Percentiles rank a stretch among this genome's conserved stretches.
phyloP scores from a whole-genome alignment of 1,140 invertebrate species.

The Frieseomelitta varia region DNA sequence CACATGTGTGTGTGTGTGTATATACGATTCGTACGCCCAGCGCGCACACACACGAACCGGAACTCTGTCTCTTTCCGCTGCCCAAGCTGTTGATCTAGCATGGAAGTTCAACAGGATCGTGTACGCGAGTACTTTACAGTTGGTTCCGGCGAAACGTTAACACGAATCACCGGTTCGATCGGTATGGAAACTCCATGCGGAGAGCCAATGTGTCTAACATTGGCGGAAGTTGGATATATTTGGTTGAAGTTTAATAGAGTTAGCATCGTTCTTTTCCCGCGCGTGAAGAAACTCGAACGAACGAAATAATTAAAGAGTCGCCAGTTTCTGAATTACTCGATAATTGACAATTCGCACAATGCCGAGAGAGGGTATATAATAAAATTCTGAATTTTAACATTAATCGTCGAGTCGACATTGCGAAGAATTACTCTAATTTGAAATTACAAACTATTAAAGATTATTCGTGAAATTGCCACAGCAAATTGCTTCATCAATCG shows the following conservation, averaged over 20 bases:
- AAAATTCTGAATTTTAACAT: too few relatives aligned
- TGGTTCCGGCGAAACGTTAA: conserved; percentile 39
- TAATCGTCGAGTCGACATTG: too few relatives aligned
- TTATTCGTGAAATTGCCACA: too few relatives aligned
- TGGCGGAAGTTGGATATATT: neutral
- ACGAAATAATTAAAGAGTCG: too few relatives aligned
- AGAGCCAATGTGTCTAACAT: neutral
- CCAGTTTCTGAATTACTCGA: too few relatives aligned
- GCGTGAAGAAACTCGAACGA: neutral
- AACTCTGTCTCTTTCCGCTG: conserved; percentile 8
- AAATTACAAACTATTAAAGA: too few relatives aligned
- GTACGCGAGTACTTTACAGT: conserved; percentile 44
- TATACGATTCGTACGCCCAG: neutral
- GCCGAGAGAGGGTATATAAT: too few relatives aligned
- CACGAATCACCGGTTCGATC: conserved; percentile 46
- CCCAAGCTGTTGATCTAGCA: conserved; percentile 59
- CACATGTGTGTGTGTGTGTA: too few relatives aligned
- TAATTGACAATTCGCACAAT: too few relatives aligned
- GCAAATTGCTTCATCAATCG: too few relatives aligned
- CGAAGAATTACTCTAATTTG: too few relatives aligned
- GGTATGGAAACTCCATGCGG: neutral
- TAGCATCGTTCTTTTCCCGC: neutral
- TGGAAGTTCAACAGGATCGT: conserved; percentile 47
- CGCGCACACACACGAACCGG: too few relatives aligned
- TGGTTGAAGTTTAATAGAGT: neutral